Percentiles rank a stretch among this genome's conserved stretches.
phyloP scores from a whole-genome alignment of 1,140 invertebrate species.

The Cotesia typhae region DNA sequence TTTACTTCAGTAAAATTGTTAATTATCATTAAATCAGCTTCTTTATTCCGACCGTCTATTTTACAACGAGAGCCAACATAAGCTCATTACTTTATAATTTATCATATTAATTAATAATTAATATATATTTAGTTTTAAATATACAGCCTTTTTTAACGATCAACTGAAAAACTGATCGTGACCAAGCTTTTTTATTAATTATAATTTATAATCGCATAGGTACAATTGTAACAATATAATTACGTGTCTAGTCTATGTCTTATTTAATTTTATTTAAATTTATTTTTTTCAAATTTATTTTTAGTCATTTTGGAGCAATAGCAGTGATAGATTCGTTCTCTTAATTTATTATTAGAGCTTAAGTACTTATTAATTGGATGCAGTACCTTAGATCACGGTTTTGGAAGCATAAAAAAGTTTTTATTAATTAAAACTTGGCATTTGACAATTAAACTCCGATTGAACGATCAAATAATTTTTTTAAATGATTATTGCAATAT shows the following conservation, averaged over 20 bases:
- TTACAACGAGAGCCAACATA: conserved; percentile 45
- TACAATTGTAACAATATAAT: conserved; percentile 46
- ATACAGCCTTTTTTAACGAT: conserved; percentile 36
- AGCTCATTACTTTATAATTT: conserved; percentile 24
- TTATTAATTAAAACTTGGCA: conserved; percentile 22
- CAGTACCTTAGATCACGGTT: conserved; percentile 25
- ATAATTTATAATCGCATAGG: conserved; percentile 41
- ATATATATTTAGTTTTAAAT: conserved; percentile 43
- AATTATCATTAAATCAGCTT: conserved; percentile 25
- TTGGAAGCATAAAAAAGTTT: conserved; percentile 36
- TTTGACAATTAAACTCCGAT: too few relatives aligned
- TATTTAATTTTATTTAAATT: too few relatives aligned
- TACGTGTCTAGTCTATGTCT: conserved; percentile 34
- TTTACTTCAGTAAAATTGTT: conserved; percentile 22
- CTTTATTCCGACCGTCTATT: conserved; percentile 26
- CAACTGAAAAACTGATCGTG: conserved; percentile 34
- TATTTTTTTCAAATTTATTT: conserved; percentile 18
- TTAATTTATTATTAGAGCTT: conserved; percentile 10
- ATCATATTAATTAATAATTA: conserved; percentile 48
- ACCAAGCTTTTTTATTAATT: conserved; percentile 33
- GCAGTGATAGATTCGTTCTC: conserved; percentile 34
- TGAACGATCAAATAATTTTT: too few relatives aligned
- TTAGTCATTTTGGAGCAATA: conserved; percentile 32
- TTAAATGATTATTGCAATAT: not conserved
- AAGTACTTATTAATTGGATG: conserved; percentile 27